Evolutionary conservation across 2,888 invertebrate genomes (phyloP), one percentile per base, ranked within the genome.

Genomic region (Neocrepidodera transversa): DNA sequence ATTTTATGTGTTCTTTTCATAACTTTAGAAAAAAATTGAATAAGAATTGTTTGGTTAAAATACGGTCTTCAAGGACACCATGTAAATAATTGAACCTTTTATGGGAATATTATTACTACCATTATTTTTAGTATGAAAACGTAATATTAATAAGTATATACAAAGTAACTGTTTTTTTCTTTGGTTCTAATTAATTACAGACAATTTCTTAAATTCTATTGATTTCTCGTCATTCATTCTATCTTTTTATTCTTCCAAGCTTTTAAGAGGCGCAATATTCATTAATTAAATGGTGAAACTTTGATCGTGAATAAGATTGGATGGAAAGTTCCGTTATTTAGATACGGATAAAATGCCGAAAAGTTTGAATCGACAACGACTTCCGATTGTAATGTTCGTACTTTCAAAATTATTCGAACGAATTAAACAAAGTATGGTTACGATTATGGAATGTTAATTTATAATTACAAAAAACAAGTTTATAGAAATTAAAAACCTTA

Each of bases 281-380:
- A 53, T 53, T 53, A 53, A 53, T 53, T 53, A 53, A 53, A 53
- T 53, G 52, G 43, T n/a, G 6, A 43, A 53, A 53, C 18, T 53
- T 53, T 53, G 42, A 53, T 42, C 43, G 42, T 53, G 32, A 53
- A 53, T 43, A 18, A 42, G 35, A 53, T 43, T 43, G 42, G 28
- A 30, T 20, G 42, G 23, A 26, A 45, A 53, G 52, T 53, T 53
- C 28, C 10, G 52, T 43, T 53, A 53, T 53, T 53, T 53, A 53
- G 43, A 53, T 53, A 43, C 32, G 42, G 43, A 43, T 28, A 51
- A 51, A 3, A 51, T 51, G 17, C 40, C 23, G 43, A 43, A 32
- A 53, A 53, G 14, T 42, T 53, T 51, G 28, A 49, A 49, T 50
- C 36, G 50, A 50, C 38, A 51, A 40, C 28, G 40, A 51, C 51